These are phyloP conservation scores for Sus scrofa DNA, from an alignment of 2,113 vertebrate species.

Conservation along the genomic window T2T-Sscrofa CM000820.6:136309501-136310000, in stretches of 20 bases:
- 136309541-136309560: not conserved
- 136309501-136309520: not conserved
- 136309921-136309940: not conserved
- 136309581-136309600: too few species aligned
- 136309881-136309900: too few species aligned
- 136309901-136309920: not conserved
- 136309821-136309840: accelerated
- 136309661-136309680: not conserved
- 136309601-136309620: not conserved
- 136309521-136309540: not conserved
- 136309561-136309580: not conserved
- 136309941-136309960: not conserved
- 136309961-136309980: not conserved
- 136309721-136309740: not conserved
- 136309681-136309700: not conserved
- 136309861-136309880: not conserved
- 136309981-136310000: not conserved
- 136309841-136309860: not conserved
- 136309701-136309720: not conserved
- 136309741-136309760: not conserved
- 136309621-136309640: not conserved
- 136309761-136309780: not conserved
- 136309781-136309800: accelerated
- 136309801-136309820: not conserved
- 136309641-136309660: not conserved